phyloP scores from a whole-genome alignment of 1,140 invertebrate genomes.

The Mylabris phalerata region DNA sequence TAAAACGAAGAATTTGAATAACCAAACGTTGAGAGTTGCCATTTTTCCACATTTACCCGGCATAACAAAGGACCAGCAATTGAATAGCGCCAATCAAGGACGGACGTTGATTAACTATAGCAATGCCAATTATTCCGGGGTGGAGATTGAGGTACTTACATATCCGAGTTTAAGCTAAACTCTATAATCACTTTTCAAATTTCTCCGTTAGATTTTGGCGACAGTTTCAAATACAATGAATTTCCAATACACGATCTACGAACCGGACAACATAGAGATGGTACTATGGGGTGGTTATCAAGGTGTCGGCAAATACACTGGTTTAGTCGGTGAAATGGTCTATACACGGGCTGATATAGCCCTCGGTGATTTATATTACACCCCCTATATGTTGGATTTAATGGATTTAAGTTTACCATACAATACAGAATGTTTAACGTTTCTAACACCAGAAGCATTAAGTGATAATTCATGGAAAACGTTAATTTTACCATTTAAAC shows the following conservation, averaged over 20 bases:
- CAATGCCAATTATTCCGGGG: conserved; percentile 41
- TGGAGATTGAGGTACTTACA: conserved; percentile 54
- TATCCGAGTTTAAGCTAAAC: no score
- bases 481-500: conserved; percentile 66
- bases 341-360: conserved; percentile 61
- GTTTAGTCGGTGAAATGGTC: conserved; percentile 64
- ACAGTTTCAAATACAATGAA: conserved; percentile 62
- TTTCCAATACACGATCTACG: conserved; percentile 59
- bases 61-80: conserved; percentile 39
- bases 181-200: not conserved
- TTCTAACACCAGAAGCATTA: conserved; percentile 70
- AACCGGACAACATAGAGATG: conserved; percentile 47
- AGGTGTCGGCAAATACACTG: conserved; percentile 56
- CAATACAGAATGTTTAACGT: conserved; percentile 72
- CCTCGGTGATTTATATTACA: conserved; percentile 70
- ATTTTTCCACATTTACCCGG: conserved; percentile 66
- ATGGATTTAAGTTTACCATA: conserved; percentile 74
- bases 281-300: conserved; percentile 59
- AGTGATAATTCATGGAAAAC: conserved; percentile 77
- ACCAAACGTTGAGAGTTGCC: conserved; percentile 51
- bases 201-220: conserved; percentile 56
- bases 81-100: conserved; percentile 11
- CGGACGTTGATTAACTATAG: conserved; percentile 6
- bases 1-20: conserved; percentile 54
- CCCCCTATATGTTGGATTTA: conserved; percentile 55